Evolutionary conservation across 2,888 invertebrate genomes (phyloP).

Genomic region (Maniola hyperantus): DNA sequence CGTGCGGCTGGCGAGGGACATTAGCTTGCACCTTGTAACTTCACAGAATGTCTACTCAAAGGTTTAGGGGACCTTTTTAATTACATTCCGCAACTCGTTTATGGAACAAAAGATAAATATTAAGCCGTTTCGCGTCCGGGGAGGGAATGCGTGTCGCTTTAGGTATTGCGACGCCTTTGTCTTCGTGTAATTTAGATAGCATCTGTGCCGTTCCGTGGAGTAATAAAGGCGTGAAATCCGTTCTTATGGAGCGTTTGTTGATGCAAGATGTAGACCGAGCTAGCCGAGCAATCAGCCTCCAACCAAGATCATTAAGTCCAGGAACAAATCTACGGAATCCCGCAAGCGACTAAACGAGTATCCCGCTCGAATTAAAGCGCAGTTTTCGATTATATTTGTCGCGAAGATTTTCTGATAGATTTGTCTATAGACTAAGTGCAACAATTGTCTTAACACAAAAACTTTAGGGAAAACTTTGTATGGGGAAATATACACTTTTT

Average conservation of each 20-base stretch:
- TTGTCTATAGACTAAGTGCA: too few relatives aligned
- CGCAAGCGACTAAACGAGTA: too few relatives aligned
- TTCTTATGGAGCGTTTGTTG: conserved; percentile 34
- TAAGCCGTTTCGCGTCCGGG: conserved; percentile 38
- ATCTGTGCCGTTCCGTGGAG: conserved; percentile 32
- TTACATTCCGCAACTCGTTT: conserved; percentile 39
- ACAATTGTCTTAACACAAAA: too few relatives aligned
- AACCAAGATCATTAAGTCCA: too few relatives aligned
- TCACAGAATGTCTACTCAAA: conserved; percentile 29
- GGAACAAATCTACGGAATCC: too few relatives aligned
- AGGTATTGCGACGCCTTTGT: conserved; percentile 36
- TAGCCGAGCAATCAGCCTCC: too few relatives aligned
- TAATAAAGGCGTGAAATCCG: conserved; percentile 36
- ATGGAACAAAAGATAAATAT: conserved; percentile 39
- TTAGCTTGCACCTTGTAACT: conserved; percentile 34
- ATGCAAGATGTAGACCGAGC: conserved; percentile 13
- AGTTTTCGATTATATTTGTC: too few relatives aligned
- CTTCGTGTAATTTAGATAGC: conserved; percentile 36
- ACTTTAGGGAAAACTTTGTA: too few relatives aligned
- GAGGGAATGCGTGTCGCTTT: conserved; percentile 38
- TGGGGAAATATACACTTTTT: too few relatives aligned
- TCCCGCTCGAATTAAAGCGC: too few relatives aligned
- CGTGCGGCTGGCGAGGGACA: conserved; percentile 39
- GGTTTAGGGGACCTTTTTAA: conserved; percentile 38
- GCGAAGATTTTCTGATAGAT: too few relatives aligned